Base-by-base conservation (phyloP, 2,797 vertebrate genomes). In the Pseudocheirus occidentalis region DNA sequence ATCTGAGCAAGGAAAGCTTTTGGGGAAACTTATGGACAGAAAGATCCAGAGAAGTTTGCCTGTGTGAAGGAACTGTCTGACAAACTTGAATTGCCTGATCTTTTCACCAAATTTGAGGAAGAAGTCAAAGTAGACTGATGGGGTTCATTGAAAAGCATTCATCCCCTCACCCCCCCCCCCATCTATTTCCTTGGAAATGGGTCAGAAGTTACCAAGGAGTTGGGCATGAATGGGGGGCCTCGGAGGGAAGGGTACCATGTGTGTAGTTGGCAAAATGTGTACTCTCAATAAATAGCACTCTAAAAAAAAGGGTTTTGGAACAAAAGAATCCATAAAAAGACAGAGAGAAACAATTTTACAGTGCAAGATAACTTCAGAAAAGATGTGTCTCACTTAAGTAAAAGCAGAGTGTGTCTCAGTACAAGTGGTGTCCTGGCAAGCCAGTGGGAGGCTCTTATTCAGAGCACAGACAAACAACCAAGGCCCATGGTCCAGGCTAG, bases 21-120 rank as follows among this genome's bases (percentile, higher is more conserved):
- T 99, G 59, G 98, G 99, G 99, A 98, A 34, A 99, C 99, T 97
- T 99, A 99, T 0, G 99, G 99, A 0, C 98, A 97, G 3, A 99
- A 99, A 29, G 99, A 99, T 14, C 97, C 98, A 0, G 99, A 98
- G 93, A 99, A 99, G 91, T 99, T 99, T 94, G 98, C 98, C 0
- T 98, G 98, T 94, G 99, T 99, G 96, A 99, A 99, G 98, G 98
- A 98, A 0, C 97, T 99, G 24, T 99, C 99, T 46, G 98, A 98
- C 59, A 94, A 98, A 0, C 95, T 99, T 97, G 98, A 99, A 94
- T 98, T 99, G 98, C 98, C 97, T 10, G 90, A 97, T 0, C 98
- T 98, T 3, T 99, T 99, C 95, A 97, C 91, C 12, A 98, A 98
- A n/a, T 99, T 99, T 0, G 99, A 99, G 95, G 99, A 99, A 1